phyloP scores from a whole-genome alignment of 2,113 vertebrate genomes.

The Catharus minimus region DNA sequence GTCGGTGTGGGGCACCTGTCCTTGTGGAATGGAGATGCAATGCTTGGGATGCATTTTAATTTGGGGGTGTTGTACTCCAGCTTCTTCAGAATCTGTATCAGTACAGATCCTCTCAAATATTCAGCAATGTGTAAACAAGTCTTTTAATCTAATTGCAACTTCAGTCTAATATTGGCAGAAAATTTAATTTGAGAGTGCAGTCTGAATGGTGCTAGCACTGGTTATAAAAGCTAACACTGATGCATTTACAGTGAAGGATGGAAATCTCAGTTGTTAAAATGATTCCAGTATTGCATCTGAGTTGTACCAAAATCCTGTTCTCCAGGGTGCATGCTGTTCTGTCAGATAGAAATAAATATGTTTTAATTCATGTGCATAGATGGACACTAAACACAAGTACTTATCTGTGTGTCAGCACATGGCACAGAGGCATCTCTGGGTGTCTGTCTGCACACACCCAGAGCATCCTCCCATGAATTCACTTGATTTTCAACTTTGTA shows the following conservation, averaged over 20 bases:
- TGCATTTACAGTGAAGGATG: neutral
- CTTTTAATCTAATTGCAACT: neutral
- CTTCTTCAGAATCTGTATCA: neutral
- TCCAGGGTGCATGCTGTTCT: constrained; percentile 69
- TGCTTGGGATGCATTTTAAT: constrained; percentile 71
- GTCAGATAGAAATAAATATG: constrained; percentile 42
- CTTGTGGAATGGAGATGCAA: constrained; percentile 72
- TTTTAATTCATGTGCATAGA: constrained; percentile 43
- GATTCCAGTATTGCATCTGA: constrained; percentile 76
- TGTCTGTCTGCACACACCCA: constrained; percentile 7
- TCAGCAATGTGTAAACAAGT: neutral
- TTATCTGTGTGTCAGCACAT: neutral
- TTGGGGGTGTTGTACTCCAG: neutral
- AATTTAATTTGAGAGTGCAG: neutral
- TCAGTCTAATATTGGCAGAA: neutral
- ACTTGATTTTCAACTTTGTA: neutral
- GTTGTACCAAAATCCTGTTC: constrained; percentile 9
- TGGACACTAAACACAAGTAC: neutral
- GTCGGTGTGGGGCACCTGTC: constrained; percentile 68
- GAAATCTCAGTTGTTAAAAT: constrained; percentile 31
- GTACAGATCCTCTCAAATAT: neutral
- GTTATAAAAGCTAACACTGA: neutral
- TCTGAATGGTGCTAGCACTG: neutral
- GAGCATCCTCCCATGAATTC: neutral
- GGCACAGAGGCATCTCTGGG: neutral